Conservation (phyloP, 1,140 invertebrate species). For the Xylocopa sonorina region DNA sequence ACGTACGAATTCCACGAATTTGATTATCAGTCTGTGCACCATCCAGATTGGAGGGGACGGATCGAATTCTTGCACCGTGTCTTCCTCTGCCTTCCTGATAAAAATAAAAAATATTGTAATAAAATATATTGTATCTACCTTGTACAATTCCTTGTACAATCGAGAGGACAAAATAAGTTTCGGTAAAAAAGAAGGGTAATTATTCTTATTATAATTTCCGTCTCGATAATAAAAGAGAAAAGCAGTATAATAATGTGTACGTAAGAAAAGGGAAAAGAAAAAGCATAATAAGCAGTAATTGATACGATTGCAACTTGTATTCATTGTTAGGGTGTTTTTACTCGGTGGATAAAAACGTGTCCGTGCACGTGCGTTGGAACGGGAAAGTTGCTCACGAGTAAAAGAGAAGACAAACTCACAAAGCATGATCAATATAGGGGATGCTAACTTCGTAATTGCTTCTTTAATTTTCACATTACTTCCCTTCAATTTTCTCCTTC, state of each 20-base stretch:
- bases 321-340: not conserved
- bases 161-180: not conserved
- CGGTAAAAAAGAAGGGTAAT: not conserved
- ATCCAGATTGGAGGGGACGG: no score
- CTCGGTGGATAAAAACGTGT: slow-evolving; percentile 4
- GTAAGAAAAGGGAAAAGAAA: not conserved
- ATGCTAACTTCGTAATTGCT: slow-evolving; percentile 49
- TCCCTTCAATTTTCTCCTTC: slow-evolving; percentile 20
- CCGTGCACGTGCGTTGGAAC: slow-evolving; percentile 34
- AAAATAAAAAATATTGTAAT: no score
- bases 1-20: not conserved
- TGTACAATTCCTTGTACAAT: no score
- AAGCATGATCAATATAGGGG: slow-evolving; percentile 56
- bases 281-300: not conserved
- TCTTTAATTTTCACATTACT: not conserved
- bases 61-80: no score
- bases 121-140: no score
- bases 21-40: no score
- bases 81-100: no score
- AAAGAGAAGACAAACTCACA: slow-evolving; percentile 28
- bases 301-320: not conserved
- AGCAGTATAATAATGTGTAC: not conserved
- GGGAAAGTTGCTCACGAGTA: slow-evolving; percentile 7
- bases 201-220: not conserved
- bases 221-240: not conserved